Evolutionary conservation across 2,113 vertebrate species (phyloP), one percentile per base, ranked within the genome.

Genomic region (Acanthochromis polyacanthus): DNA sequence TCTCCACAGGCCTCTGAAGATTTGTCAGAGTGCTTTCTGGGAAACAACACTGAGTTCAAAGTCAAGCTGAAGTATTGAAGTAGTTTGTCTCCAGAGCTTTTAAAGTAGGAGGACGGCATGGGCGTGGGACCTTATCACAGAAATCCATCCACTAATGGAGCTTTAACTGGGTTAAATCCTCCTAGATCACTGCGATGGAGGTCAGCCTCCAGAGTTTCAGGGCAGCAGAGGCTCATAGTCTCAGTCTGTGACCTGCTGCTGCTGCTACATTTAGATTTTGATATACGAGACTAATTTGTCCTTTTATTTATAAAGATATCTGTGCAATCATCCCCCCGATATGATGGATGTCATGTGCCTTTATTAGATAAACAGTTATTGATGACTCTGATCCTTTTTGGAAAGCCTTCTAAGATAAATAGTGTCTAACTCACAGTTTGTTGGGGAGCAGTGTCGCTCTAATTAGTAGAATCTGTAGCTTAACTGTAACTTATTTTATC

Each of bases 91-190:
- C 45, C 9, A 15, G 20, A 67, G 60, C 57, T 77, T 73, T 62
- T 75, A 23, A 63, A 65, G 52, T 45, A 51, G 51, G 5, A 83
- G 51, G 58, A 75, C 36, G 22, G 32, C 53, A 45, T 20, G 36
- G 63, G 59, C 75, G 72, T 36, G 36, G 23, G 56, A 19, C 53
- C 51, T 32, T 10, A 57, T 59, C 23, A 60, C 23, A 56, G 75
- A 78, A 78, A 77, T 61, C 53, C n/a, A 69, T 83, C 40, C 19
- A 12, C 80, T 84, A 77, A 82, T 80, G 85, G 78, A 87, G 55
- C 55, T 71, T 75, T 80, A 84, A 84, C 14, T 32, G 40, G 59
- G 88, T 88, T 86, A 84, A 50, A 73, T 52, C 9, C 58, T 71
- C 62, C 23, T 69, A 62, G 51, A 58, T 59, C 52, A 11, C 46